A percentile compares a stretch with the other conserved stretches of the same genome.
Conservation (phyloP, 2,113 vertebrate species). For the Dinomys branickii region DNA sequence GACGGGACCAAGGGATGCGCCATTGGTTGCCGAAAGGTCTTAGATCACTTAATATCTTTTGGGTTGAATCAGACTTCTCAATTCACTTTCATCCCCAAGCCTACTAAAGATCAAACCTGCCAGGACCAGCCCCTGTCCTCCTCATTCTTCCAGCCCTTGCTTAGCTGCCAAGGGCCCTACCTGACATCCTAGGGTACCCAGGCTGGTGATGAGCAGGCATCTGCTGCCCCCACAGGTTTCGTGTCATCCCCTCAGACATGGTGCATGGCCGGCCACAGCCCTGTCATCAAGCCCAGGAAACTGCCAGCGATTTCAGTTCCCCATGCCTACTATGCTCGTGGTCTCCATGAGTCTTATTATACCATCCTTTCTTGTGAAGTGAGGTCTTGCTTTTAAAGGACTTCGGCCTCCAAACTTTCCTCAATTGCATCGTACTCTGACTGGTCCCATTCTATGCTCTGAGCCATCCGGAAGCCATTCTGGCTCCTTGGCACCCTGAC, state of each 20-base stretch:
- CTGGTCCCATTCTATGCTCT: slow-evolving; percentile 56
- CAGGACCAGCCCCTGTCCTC: not conserved
- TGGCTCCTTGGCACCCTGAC: slow-evolving; percentile 74
- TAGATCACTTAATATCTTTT: not conserved
- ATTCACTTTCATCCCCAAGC: not conserved
- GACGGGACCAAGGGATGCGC: not conserved
- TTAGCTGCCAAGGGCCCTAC: not conserved
- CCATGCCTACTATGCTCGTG: not conserved
- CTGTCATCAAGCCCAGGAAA: not conserved
- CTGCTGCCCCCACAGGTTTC: not conserved
- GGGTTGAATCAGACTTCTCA: not conserved
- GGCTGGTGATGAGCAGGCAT: fast-evolving
- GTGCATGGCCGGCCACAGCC: not conserved
- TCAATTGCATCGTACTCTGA: slow-evolving; percentile 51
- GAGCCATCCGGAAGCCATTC: slow-evolving; percentile 66
- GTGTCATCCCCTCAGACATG: not conserved
- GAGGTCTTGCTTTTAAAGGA: slow-evolving; percentile 78
- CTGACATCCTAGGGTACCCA: not conserved
- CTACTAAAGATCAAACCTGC: not conserved
- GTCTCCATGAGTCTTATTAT: not conserved
- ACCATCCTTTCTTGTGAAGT: slow-evolving; percentile 19
- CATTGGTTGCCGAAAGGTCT: not conserved
- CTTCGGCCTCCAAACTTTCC: not conserved
- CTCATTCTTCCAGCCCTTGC: not conserved
- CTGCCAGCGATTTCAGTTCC: not conserved